Evolutionary conservation across 2,888 invertebrate genomes (phyloP).

Genomic region (Resseliella maxima): DNA sequence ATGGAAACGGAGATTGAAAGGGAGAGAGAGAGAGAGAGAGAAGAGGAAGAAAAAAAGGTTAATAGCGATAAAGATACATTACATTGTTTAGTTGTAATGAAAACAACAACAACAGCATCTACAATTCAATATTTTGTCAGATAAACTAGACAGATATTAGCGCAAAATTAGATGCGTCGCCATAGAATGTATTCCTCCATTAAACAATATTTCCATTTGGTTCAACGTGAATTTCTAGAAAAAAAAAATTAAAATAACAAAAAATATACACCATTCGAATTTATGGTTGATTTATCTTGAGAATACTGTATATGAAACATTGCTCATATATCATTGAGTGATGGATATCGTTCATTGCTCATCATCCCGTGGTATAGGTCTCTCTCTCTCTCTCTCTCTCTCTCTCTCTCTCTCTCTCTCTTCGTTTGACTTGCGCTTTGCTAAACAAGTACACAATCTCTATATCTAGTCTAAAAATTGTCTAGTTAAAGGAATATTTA

Average conservation of each 20-base stretch:
- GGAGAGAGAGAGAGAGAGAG: no score
- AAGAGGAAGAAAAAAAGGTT: neutral
- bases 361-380: no score
- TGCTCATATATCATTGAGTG: neutral
- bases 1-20: no score
- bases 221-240: neutral
- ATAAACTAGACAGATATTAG: neutral
- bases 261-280: neutral
- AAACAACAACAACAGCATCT: no score
- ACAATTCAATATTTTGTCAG: no score
- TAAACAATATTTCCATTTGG: neutral
- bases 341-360: neutral
- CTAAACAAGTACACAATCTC: neutral
- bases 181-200: neutral
- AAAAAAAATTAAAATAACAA: no score
- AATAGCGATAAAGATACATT: no score
- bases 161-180: neutral
- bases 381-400: no score
- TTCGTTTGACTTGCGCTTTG: no score
- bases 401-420: no score
- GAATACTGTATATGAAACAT: neutral
- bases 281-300: neutral
- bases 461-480: no score
- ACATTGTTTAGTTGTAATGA: no score
- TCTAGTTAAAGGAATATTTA: conserved; percentile 26